A percentile compares a stretch with the other conserved stretches of the same genome.
These are phyloP conservation scores for Acromyrmex echinatior DNA, from an alignment of 1,140 invertebrate genomes.

Conservation along the genomic window DNA sequence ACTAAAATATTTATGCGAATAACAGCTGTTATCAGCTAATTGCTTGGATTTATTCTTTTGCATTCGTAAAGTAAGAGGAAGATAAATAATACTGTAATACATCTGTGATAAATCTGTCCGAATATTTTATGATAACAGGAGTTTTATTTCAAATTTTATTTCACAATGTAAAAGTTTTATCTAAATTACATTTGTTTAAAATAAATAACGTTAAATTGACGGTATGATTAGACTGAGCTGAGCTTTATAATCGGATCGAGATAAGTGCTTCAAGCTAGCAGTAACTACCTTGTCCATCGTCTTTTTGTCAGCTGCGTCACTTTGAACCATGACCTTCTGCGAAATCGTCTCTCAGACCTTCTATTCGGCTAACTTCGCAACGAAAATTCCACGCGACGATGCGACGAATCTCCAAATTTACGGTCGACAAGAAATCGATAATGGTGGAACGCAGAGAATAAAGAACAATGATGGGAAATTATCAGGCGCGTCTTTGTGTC, in stretches of 20 bases:
- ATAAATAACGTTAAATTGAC: neutral
- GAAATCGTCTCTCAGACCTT: constrained; percentile 44
- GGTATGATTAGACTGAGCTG: neutral
- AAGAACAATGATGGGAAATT: neutral
- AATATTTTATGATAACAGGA: neutral
- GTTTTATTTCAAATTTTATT: neutral
- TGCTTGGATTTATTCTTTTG: neutral
- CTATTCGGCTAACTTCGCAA: neutral
- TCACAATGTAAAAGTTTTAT: neutral
- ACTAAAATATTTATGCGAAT: neutral
- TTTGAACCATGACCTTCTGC: constrained; percentile 76
- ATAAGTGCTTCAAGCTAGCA: constrained; percentile 62
- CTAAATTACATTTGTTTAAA: neutral
- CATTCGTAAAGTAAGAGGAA: neutral
- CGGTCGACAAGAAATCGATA: constrained; percentile 34
- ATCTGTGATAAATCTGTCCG: neutral
- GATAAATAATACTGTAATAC: neutral
- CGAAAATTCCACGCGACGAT: constrained; percentile 51
- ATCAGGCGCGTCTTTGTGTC: neutral
- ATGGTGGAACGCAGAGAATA: neutral
- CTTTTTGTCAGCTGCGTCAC: constrained; percentile 27
- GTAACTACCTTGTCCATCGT: constrained; percentile 26
- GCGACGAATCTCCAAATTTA: constrained; percentile 43
- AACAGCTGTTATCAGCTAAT: neutral
- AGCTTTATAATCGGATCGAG: constrained; percentile 55